Percentiles rank a stretch among this genome's conserved stretches.
These are phyloP conservation scores for Heliconius ethilla DNA, from an alignment of 2,888 invertebrate genomes.

Conservation along the genomic window DNA sequence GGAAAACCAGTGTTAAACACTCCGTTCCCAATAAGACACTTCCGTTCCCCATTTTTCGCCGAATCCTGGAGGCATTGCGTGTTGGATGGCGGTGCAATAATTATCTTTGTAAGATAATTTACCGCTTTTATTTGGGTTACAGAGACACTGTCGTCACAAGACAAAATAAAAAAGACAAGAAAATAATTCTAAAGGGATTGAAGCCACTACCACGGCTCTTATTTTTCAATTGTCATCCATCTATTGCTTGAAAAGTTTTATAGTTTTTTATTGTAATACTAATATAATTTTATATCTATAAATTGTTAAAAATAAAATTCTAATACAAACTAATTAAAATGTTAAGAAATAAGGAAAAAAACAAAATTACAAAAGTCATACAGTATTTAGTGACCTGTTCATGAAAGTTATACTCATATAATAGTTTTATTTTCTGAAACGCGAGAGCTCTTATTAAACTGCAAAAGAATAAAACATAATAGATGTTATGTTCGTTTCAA, in stretches of 20 bases:
- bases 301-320: no score
- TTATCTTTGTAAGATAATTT: no score
- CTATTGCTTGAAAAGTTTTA: no score
- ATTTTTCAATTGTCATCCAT: no score
- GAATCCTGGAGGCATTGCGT: neutral
- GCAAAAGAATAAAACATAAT: neutral
- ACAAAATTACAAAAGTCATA: neutral
- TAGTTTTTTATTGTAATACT: no score
- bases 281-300: no score
- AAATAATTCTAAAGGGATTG: neutral
- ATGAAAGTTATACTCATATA: neutral
- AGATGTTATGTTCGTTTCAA: neutral
- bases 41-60: no score
- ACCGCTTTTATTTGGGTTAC: no score
- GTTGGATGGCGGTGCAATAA: no score
- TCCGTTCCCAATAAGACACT: no score
- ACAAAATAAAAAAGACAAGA: neutral
- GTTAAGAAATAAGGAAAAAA: neutral
- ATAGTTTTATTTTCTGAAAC: neutral
- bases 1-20: no score
- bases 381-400: slow-evolving; percentile 4
- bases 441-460: neutral
- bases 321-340: neutral
- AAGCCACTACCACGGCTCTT: neutral
- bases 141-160: no score